phyloP scores from a whole-genome alignment of 2,888 invertebrate species.

The Norana najaformis region DNA sequence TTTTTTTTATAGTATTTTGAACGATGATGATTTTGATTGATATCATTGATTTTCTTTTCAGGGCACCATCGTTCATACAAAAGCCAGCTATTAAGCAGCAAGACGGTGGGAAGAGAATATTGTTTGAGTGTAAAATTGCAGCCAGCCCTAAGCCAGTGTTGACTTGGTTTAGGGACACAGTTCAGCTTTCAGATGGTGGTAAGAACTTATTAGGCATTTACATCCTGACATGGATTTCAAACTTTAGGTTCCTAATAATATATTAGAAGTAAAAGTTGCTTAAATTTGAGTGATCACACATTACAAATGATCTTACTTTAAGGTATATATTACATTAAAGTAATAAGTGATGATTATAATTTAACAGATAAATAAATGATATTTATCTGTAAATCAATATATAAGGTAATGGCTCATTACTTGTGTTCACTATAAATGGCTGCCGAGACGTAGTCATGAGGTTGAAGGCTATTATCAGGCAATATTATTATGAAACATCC shows the following conservation, averaged over 20 bases:
- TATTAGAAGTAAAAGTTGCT: not conserved
- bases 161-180: slow-evolving; percentile 72
- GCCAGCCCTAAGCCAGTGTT: slow-evolving; percentile 93
- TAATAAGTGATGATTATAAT: not conserved
- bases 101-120: slow-evolving; percentile 90
- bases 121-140: slow-evolving; percentile 95
- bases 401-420: not conserved
- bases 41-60: not conserved
- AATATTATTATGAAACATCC: not conserved
- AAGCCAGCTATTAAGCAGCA: slow-evolving; percentile 95
- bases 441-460: not conserved
- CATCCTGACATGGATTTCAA: not conserved
- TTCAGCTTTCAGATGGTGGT: slow-evolving; percentile 45
- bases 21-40: not conserved
- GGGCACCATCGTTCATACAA: slow-evolving; percentile 97
- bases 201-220: slow-evolving; percentile 29
- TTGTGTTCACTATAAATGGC: not conserved
- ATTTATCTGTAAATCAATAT: not conserved
- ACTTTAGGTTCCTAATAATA: not conserved
- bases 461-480: not conserved
- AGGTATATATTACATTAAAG: not conserved
- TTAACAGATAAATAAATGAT: not conserved
- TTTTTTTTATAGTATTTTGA: not conserved
- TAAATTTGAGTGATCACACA: not conserved
- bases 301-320: not conserved